These are phyloP conservation scores for Diarsia dahlii DNA, from an alignment of 2,888 invertebrate genomes.

Conservation along the genomic window DNA sequence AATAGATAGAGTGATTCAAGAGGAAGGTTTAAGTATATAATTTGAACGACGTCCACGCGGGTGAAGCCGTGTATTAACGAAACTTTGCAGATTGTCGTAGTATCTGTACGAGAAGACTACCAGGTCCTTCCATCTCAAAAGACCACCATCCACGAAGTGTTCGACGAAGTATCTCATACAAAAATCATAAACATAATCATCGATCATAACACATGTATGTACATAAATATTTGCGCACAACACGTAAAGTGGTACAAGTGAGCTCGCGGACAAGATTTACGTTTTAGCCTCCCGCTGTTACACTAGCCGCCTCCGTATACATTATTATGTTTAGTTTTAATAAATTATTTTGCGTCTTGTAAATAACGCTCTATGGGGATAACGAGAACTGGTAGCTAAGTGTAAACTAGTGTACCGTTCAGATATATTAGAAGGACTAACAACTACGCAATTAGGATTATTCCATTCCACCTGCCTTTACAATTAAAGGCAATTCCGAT, in stretches of 20 bases:
- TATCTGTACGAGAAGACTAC: too few relatives aligned
- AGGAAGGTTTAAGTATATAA: too few relatives aligned
- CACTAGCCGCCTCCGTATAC: constrained; percentile 63
- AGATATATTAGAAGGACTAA: constrained; percentile 33
- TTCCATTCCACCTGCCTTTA: constrained; percentile 26
- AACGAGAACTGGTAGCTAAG: constrained; percentile 55
- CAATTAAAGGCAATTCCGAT: neutral
- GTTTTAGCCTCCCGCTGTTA: constrained; percentile 83
- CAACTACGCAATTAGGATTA: constrained; percentile 24
- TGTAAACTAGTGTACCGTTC: constrained; percentile 54
- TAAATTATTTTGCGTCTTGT: constrained; percentile 64
- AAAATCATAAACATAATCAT: constrained; percentile 38
- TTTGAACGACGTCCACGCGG: too few relatives aligned
- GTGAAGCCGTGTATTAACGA: too few relatives aligned
- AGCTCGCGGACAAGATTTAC: constrained; percentile 77
- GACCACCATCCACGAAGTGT: neutral
- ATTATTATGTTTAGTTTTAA: constrained; percentile 68
- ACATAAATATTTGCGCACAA: constrained; percentile 55
- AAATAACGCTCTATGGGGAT: constrained; percentile 59
- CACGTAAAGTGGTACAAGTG: constrained; percentile 67
- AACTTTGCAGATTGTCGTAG: too few relatives aligned
- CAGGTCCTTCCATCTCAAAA: neutral
- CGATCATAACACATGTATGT: constrained; percentile 51
- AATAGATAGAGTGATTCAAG: too few relatives aligned
- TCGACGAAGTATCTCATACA: neutral